Evolutionary conservation across 2,113 vertebrate genomes (phyloP), one percentile per base, ranked within the genome.

Genomic region (Colinus virginianus): DNA sequence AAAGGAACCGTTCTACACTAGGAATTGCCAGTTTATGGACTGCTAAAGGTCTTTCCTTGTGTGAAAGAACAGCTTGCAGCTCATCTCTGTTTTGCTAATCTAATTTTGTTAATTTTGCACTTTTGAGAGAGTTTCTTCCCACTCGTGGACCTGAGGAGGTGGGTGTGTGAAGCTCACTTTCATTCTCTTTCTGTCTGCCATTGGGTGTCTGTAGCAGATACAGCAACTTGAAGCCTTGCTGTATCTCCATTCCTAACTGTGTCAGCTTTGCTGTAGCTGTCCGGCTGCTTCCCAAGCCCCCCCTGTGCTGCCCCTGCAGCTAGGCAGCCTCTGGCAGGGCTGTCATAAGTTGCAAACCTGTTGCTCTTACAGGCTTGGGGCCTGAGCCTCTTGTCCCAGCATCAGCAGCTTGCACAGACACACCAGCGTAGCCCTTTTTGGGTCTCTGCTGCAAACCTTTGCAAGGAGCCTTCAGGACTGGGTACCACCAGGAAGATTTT

Each of bases 121-220:
- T 96, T 94, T 95, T 61, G 95, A 95, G 95, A 95, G 94, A 95
- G 93, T 95, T 95, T 95, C 95, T 92, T 96, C 96, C 96, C 94
- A 95, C 95, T 94, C 93, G 2, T 74, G 91, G 84, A 77, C 86
- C 85, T 91, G 95, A 95, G 95, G 95, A 95, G 96, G 96, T 94
- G 96, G 96, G 93, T 77, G 93, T 96, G 91, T 94, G 94, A 96
- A 94, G 89, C 87, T 94, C 81, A 77, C 82, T 96, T 94, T 93
- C 81, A n/a, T 93, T 92, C 89, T 92, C 87, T 92, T 93, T 94
- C 93, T 94, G 87, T 93, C 94, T 92, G 89, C 87, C 56, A 71
- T 94, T 94, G 87, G 90, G 91, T 89, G 93, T 87, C 84, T 96
- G 59, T 92, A 78, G 78, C 81, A 90, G 81, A 93, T 85, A 75